Conservation (phyloP, 2,888 invertebrate species). For the Sphaerophoria rueppellii region DNA sequence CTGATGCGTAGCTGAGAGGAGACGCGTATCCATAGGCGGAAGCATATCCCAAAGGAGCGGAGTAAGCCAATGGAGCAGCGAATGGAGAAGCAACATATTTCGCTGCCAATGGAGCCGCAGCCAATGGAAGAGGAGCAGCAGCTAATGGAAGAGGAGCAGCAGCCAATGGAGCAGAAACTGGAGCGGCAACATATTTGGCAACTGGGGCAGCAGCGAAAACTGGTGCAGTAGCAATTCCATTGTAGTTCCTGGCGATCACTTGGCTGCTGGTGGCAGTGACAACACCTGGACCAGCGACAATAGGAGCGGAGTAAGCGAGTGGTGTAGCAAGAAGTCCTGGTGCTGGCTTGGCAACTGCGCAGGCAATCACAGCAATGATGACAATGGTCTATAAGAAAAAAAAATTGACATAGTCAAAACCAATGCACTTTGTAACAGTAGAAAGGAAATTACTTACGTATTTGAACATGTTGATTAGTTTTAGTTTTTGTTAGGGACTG, state of each 20-base stretch:
- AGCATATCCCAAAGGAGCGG: constrained; percentile 34
- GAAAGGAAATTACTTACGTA: constrained; percentile 19
- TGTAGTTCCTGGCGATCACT: constrained; percentile 78
- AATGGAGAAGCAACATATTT: constrained; percentile 40
- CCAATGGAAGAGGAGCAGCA: constrained; percentile 28
- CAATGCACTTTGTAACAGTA: not conserved
- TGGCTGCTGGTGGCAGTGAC: constrained; percentile 78
- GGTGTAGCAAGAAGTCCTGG: constrained; percentile 63
- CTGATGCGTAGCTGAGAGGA: constrained; percentile 26
- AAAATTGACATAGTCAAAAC: not conserved
- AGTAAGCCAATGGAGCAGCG: constrained; percentile 8
- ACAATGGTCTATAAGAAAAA: constrained; percentile 30
- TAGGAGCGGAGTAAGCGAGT: constrained; percentile 75
- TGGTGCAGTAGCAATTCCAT: constrained; percentile 81
- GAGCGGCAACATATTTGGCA: constrained; percentile 82
- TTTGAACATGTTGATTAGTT: constrained; percentile 49
- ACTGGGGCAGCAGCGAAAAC: constrained; percentile 85
- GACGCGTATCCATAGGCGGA: not conserved
- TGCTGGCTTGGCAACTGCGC: constrained; percentile 66
- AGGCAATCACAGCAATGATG: constrained; percentile 58
- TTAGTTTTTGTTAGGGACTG: not conserved
- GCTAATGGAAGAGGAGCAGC: constrained; percentile 37
- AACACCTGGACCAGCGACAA: constrained; percentile 71
- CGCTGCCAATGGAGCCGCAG: constrained; percentile 56
- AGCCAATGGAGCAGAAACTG: constrained; percentile 75